A percentile compares a stretch with the other conserved stretches of the same genome.
These are phyloP conservation scores for Crossocerus cetratus DNA, from an alignment of 2,888 invertebrate species.

Conservation along the genomic window DNA sequence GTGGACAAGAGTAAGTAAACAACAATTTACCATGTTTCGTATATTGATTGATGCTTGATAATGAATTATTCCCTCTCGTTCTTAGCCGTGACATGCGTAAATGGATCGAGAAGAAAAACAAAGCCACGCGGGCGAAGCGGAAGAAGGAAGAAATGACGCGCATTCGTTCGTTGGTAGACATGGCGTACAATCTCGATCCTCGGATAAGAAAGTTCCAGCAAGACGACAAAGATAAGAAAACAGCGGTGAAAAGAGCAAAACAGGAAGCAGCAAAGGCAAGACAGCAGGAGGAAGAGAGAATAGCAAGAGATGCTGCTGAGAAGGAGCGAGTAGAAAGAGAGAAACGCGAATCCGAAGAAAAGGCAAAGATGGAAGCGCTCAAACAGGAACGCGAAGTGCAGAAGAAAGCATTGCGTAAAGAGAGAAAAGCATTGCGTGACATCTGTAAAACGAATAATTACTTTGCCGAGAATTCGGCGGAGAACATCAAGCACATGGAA, in stretches of 20 bases:
- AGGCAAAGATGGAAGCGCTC: constrained; percentile 88
- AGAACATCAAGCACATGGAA: constrained; percentile 90
- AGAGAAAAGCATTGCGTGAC: constrained; percentile 88
- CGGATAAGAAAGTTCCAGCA: constrained; percentile 94
- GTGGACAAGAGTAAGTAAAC: constrained; percentile 86
- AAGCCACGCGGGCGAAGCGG: constrained; percentile 91
- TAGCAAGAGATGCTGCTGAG: constrained; percentile 84
- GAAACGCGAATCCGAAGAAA: constrained; percentile 88
- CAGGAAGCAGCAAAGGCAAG: constrained; percentile 89
- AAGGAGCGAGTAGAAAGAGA: constrained; percentile 83
- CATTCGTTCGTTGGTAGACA: constrained; percentile 93
- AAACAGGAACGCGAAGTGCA: constrained; percentile 91
- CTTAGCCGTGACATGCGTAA: constrained; percentile 91
- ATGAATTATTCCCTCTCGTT: neutral
- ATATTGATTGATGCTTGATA: neutral
- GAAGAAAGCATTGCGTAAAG: constrained; percentile 92
- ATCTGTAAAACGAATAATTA: constrained; percentile 90
- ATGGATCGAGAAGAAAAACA: constrained; percentile 99
- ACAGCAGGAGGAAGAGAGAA: constrained; percentile 89
- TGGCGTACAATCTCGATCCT: constrained; percentile 96
- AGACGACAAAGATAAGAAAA: constrained; percentile 93
- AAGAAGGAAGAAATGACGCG: constrained; percentile 98
- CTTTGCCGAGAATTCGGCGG: constrained; percentile 84
- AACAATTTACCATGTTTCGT: neutral
- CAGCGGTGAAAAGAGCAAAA: constrained; percentile 92